Conservation (phyloP, 1,140 invertebrate genomes). For the Zeugodacus cucurbitae region DNA sequence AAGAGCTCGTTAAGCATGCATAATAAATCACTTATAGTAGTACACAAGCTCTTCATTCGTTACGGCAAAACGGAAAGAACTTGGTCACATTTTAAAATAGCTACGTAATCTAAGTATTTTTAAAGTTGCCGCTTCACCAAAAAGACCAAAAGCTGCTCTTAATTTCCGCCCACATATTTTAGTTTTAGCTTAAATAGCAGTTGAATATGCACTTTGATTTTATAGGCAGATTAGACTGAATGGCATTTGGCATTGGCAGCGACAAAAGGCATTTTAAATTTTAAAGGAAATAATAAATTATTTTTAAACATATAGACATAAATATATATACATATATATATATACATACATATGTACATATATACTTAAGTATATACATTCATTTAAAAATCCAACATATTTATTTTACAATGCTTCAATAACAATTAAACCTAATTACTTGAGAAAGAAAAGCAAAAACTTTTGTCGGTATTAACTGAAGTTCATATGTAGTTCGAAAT, state of each 20-base stretch:
- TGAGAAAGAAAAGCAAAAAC: neutral
- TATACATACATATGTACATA: neutral
- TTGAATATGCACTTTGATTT: neutral
- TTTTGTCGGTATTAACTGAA: too few species aligned
- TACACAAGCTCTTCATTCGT: neutral
- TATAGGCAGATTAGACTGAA: neutral
- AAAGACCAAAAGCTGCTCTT: neutral
- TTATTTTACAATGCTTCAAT: neutral
- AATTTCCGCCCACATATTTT: neutral
- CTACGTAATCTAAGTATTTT: neutral
- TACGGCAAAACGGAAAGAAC: neutral
- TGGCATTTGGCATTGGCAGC: neutral
- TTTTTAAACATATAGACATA: neutral
- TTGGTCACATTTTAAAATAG: neutral
- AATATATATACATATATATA: neutral
- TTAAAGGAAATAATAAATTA: too few species aligned
- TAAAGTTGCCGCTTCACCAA: neutral
- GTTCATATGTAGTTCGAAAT: too few species aligned
- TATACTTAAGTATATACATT: too few species aligned
- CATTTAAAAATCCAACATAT: neutral
- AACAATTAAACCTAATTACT: neutral
- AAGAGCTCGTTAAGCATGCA: neutral
- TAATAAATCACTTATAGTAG: neutral
- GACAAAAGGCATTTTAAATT: neutral
- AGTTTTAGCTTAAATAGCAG: neutral